A percentile compares a stretch with the other conserved stretches of the same genome.
Evolutionary conservation across 2,797 vertebrate species (phyloP).

Genomic region (Halcyon smyrnensis): DNA sequence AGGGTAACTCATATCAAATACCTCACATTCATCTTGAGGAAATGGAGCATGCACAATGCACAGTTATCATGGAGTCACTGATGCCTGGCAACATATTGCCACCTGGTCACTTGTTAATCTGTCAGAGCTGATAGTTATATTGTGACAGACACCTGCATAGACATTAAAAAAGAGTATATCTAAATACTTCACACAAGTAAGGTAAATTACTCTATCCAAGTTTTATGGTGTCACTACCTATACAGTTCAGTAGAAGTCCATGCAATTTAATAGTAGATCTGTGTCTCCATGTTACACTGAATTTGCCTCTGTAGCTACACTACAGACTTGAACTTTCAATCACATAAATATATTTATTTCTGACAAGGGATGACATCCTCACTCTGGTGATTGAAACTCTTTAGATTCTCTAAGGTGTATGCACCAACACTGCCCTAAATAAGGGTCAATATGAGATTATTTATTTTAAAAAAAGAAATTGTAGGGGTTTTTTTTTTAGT

Average conservation of each 20-base stretch:
- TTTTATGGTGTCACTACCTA: background rate
- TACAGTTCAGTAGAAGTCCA: background rate
- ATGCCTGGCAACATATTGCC: slow-evolving; percentile 23
- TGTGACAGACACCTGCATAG: background rate
- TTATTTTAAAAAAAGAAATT: too few relatives aligned
- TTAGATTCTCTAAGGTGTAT: background rate
- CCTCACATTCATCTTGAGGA: slow-evolving; percentile 1
- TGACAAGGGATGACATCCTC: background rate
- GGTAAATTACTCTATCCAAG: background rate
- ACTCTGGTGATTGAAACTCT: background rate
- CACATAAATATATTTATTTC: background rate
- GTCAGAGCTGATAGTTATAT: slow-evolving; percentile 5
- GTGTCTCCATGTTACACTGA: background rate
- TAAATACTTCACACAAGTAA: background rate
- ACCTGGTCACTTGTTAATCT: background rate
- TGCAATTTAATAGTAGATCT: background rate
- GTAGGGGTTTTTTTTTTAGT: too few relatives aligned
- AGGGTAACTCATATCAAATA: background rate
- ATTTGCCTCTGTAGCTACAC: background rate
- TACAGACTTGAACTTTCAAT: background rate
- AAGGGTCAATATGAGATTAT: background rate
- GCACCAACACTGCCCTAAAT: background rate
- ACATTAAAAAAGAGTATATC: background rate
- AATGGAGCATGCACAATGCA: slow-evolving; percentile 41
- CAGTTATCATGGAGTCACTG: slow-evolving; percentile 9